Evolutionary conservation across 2,888 invertebrate genomes (phyloP), one percentile per base, ranked within the genome.

Genomic region (Drosophila crucigera): DNA sequence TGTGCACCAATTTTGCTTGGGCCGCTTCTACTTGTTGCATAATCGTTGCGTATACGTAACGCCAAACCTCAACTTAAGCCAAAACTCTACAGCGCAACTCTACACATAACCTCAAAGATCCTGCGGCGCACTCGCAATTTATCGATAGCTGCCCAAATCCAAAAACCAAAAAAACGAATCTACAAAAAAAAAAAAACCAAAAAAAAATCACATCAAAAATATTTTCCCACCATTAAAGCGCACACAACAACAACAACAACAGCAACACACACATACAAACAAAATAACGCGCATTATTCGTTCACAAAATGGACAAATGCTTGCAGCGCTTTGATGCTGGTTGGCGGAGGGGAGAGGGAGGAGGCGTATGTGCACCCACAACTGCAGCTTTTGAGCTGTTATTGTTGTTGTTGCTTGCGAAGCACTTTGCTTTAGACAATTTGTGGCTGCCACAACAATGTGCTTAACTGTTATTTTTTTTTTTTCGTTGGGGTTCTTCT

Each of bases 211-310:
- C 76, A 69, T 72, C 79, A 76, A 67, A 85, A 85, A 85, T 85
- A 88, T 85, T 88, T 85, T 85, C 85, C 85, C 85, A 85, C 89
- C 85, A 85, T 88, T 85, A 83, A 83, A 80, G 83, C 77, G 80
- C 75, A 71, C 73, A 69, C 73, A 76, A 47, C 66, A 65, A 62
- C 58, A 65, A 73, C 68, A 72, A 52, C 60, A 63, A 76, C 55
- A 83, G 60, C 76, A 52, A 62, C 66, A 73, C 59, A 76, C 75
- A 70, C 73, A 76, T 66, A 76, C 79, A 81, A 66, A 80, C 67
- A 80, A 78, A 72, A 78, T 77, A 77, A 80, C 78, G 80, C 72
- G 74, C 80, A 76, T 75, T 70, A 80, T 79, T 80, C 80, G 76
- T 67, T 69, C 76, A 76, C 76, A 76, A 87, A 84, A 79, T 78